Base-by-base conservation (phyloP, 1,140 invertebrate genomes). In the Branchinecta lynchi region DNA sequence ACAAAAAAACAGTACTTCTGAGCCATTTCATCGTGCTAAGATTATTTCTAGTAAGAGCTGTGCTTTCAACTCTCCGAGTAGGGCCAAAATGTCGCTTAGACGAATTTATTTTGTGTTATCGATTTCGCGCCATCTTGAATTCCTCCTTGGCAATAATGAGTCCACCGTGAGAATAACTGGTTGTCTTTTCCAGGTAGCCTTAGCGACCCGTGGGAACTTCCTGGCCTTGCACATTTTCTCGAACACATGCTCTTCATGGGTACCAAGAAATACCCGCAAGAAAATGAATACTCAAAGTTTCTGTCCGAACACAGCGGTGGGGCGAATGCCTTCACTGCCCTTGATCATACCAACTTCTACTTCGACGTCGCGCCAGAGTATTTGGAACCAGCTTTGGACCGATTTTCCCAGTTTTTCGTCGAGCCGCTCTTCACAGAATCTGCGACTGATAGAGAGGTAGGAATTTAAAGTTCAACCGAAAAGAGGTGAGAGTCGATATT, bases 231-330 rank as follows among this genome's bases (percentile, higher is more conserved):
- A 12, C 95, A 98, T 78, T 98, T 98, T 78, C 95, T 91, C 78
- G 95, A 98, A 78, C 95, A 98, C 77, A 98, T 98, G 95, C 81
- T 98, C 7, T 98, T 98, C 78, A 78, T 97, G 66, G 95, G 95
- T 12, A 97, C 89, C 0, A 81, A 91, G 74, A 96, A 95, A 80
- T 98, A 96, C 83, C 94, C 95, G 44, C 82, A 86, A 76, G 90
- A 96, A 79, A 97, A 97, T 81, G 89, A 92, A 71, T 98, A 97
- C 76, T 86, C 82, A 70, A 91, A 90, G 76, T 98, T 88, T 80
- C 78, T 98, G 8, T 87, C 86, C 15, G 88, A 96, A 76, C 88
- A 97, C 81, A 89, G 92, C 7, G 95, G 95, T 0, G 80, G 79
- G 7, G 87, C 85, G 12, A 98, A 99, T 83, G 96, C 94, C 0